Evolutionary conservation across 2,888 invertebrate genomes (phyloP).

Genomic region (Quadroppia sp.): DNA sequence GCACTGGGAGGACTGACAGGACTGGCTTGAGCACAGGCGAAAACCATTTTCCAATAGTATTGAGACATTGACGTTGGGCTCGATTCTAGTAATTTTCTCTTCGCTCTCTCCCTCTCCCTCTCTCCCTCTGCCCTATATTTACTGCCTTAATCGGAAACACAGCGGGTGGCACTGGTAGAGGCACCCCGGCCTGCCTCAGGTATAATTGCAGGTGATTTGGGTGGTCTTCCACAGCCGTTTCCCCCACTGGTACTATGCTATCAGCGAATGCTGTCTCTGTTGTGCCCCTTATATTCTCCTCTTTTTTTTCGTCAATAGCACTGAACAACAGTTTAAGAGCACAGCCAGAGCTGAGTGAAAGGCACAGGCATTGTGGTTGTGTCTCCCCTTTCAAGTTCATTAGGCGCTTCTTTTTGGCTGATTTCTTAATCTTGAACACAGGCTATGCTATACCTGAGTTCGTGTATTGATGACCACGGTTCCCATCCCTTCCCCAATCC

Average conservation of each 20-base stretch:
- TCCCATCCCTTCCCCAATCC: slow-evolving; percentile 7
- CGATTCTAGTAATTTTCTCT: slow-evolving; percentile 29
- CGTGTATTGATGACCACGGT: slow-evolving; percentile 33
- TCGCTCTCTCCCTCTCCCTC: neutral
- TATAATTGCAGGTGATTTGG: slow-evolving; percentile 38
- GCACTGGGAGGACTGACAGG: neutral
- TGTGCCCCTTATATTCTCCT: slow-evolving; percentile 10
- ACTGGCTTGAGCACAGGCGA: neutral
- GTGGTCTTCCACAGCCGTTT: slow-evolving; percentile 18
- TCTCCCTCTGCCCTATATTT: slow-evolving; percentile 32
- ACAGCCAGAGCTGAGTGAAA: neutral
- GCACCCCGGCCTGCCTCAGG: slow-evolving; percentile 38
- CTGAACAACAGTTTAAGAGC: neutral
- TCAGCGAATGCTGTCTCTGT: slow-evolving; percentile 15
- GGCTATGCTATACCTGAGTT: slow-evolving; percentile 13
- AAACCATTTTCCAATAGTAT: neutral
- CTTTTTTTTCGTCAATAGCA: slow-evolving; percentile 2
- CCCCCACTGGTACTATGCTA: slow-evolving; percentile 19
- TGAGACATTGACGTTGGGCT: slow-evolving; percentile 34
- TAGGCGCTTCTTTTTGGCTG: slow-evolving; percentile 35
- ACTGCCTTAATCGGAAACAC: slow-evolving; percentile 39
- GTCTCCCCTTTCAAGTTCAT: slow-evolving; percentile 33
- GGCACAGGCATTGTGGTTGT: slow-evolving; percentile 16
- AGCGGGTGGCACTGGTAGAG: slow-evolving; percentile 36
- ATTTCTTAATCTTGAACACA: slow-evolving; percentile 35